These are phyloP conservation scores for Clusia tigrina DNA, from an alignment of 2,888 invertebrate species.

Conservation along the genomic window DNA sequence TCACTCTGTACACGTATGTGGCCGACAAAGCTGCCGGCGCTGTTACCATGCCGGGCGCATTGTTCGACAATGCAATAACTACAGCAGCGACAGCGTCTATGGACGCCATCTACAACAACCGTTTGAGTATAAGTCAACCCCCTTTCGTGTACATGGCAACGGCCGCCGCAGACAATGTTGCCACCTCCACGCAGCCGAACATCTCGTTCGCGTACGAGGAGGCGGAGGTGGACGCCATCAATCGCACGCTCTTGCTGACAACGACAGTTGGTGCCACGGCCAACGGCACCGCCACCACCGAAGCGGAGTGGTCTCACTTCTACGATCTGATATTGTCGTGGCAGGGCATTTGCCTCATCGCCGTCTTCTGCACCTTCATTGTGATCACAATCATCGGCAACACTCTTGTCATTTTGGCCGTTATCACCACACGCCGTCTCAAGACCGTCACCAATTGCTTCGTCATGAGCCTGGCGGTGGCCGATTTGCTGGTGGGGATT, in stretches of 20 bases:
- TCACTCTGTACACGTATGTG: constrained; percentile 1
- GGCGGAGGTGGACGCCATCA: constrained; percentile 26
- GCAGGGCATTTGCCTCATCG: constrained; percentile 71
- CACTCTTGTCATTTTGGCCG: constrained; percentile 87
- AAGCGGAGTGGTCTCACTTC: constrained; percentile 54
- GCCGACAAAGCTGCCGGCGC: neutral
- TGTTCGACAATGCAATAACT: constrained; percentile 1
- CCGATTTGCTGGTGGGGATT: constrained; percentile 91
- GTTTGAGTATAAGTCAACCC: constrained; percentile 30
- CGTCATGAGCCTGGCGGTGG: constrained; percentile 91
- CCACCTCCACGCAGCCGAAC: constrained; percentile 34
- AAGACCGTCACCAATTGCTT: constrained; percentile 95
- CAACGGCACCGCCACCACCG: constrained; percentile 9
- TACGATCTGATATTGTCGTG: constrained; percentile 58
- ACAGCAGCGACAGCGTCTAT: constrained; percentile 25
- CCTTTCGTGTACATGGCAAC: constrained; percentile 50
- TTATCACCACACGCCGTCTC: constrained; percentile 83
- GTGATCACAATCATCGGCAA: constrained; percentile 84
- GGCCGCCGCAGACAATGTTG: constrained; percentile 42
- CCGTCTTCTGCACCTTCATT: constrained; percentile 73
- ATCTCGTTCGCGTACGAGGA: constrained; percentile 26
- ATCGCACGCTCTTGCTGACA: constrained; percentile 29
- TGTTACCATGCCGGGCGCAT: neutral
- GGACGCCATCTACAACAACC: constrained; percentile 16
- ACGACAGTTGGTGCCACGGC: constrained; percentile 15